phyloP scores from a whole-genome alignment of 92 coral and sea anemone genomes.

The Heliopora coerulea region DNA sequence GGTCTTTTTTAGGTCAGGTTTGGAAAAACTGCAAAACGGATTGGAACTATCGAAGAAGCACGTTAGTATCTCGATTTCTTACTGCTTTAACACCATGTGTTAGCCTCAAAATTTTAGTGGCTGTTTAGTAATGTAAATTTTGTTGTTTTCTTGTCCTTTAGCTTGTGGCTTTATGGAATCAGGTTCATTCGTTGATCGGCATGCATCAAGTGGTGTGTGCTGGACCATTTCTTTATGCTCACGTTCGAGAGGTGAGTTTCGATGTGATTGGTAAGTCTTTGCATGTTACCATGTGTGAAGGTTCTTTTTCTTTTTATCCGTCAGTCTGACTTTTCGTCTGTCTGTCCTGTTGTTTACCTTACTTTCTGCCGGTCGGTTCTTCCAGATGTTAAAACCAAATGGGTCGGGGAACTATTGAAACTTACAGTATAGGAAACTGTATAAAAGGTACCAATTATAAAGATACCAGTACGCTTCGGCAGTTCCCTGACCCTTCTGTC shows the following conservation, averaged over 20 bases:
- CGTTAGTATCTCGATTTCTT: slow-evolving; percentile 38
- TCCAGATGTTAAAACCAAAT: too few species aligned
- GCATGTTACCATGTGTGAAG: too few species aligned
- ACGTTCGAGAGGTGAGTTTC: slow-evolving; percentile 78
- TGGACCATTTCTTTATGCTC: slow-evolving; percentile 92
- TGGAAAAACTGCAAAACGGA: slow-evolving; percentile 70
- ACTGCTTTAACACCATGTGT: too few species aligned
- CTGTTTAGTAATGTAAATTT: not conserved
- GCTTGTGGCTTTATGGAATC: slow-evolving; percentile 81
- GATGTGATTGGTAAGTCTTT: too few species aligned
- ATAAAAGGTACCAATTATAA: too few species aligned
- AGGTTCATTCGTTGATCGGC: slow-evolving; percentile 86
- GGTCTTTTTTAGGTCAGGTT: slow-evolving; percentile 60
- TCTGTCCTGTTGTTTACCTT: too few species aligned
- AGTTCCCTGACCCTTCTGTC: too few species aligned
- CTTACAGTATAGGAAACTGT: too few species aligned
- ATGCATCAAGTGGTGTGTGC: slow-evolving; percentile 98
- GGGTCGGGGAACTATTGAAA: too few species aligned
- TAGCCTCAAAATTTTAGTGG: too few species aligned
- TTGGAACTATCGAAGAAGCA: slow-evolving; percentile 83
- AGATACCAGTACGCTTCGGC: too few species aligned
- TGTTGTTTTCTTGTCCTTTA: slow-evolving; percentile 38
- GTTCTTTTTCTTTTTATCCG: not conserved
- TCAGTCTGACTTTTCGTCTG: not conserved
- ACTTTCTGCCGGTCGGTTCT: too few species aligned